Base-by-base conservation (phyloP, 1,140 invertebrate species). In the Drosophila simulans region DNA sequence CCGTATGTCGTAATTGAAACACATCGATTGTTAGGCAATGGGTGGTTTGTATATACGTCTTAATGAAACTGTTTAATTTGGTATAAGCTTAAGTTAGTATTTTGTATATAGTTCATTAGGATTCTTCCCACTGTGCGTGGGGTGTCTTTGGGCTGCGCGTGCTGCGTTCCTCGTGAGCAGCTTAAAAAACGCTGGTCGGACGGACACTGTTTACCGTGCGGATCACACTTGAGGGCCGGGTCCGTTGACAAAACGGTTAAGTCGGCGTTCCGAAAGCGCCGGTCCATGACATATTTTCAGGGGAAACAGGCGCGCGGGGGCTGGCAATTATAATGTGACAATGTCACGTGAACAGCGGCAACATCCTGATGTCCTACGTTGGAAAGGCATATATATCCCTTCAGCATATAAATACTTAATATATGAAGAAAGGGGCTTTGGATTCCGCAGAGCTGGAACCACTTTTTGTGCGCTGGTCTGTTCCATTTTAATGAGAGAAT, bases 401-500 rank as follows among this genome's bases (percentile, higher is more conserved):
- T 22, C 12, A 7, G 0, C 12, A 17, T 15, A 34, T 5, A 45
- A 31, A 58, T 52, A 45, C 25, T 1, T 7, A 4, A 5, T 10
- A 31, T 31, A 2, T 1, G 4, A 11, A 8, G 5, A 15, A 59
- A 49, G 69, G 69, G 52, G 53, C 12, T 34, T 0, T 27, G 48
- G 0, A 10, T 25, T 52, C 48, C 15, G 4, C 5, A 34, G 25
- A 22, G 39, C 48, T 20, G 27, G 3, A 20, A 46, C 71, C 49
- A 58, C 43, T 46, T 53, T 66, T 60, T 89, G 84, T 89, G 66
- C 84, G 84, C 59, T 89, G 77, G 84, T 52, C 89, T 66, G 84
- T 89, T 89, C 76, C 80, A 84, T 89, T 89, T 89, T 89, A 89
- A 89, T 89, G 84, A 89, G 77, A 76, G 53, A 34, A 31, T 31